Evolutionary conservation across 2,797 vertebrate species (phyloP).

Genomic region (Sus cebifrons): DNA sequence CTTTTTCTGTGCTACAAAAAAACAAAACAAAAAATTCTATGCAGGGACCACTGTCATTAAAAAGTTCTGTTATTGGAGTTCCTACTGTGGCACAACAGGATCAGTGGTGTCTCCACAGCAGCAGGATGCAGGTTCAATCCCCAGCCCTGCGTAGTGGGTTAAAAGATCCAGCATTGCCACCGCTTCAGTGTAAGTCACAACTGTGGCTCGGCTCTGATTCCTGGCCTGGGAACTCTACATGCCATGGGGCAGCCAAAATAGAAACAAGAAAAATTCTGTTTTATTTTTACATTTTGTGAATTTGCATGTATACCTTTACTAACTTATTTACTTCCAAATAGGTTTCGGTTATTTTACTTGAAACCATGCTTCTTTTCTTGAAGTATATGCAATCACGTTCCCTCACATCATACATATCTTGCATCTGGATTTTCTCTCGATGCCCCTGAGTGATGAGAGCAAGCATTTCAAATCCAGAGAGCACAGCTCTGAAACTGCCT

Average conservation of each 20-base stretch:
- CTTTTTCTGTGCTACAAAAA: background rate
- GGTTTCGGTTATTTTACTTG: background rate
- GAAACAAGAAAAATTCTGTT: background rate
- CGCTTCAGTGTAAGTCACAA: too few relatives aligned
- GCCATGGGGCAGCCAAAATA: too few relatives aligned
- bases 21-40: background rate
- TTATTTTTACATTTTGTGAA: background rate
- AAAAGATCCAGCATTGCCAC: too few relatives aligned
- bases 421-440: background rate
- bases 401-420: background rate
- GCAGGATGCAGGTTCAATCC: too few relatives aligned
- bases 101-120: too few relatives aligned
- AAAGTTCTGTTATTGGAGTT: background rate
- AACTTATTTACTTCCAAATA: background rate
- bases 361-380: background rate
- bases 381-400: background rate
- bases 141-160: too few relatives aligned
- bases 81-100: too few relatives aligned
- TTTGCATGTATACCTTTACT: background rate
- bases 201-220: too few relatives aligned
- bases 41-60: background rate
- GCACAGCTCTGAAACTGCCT: background rate
- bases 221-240: too few relatives aligned
- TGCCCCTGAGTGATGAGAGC: background rate
- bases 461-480: background rate